Evolutionary conservation across 2,113 vertebrate species (phyloP).

Genomic region (Tragelaphus strepsiceros): DNA sequence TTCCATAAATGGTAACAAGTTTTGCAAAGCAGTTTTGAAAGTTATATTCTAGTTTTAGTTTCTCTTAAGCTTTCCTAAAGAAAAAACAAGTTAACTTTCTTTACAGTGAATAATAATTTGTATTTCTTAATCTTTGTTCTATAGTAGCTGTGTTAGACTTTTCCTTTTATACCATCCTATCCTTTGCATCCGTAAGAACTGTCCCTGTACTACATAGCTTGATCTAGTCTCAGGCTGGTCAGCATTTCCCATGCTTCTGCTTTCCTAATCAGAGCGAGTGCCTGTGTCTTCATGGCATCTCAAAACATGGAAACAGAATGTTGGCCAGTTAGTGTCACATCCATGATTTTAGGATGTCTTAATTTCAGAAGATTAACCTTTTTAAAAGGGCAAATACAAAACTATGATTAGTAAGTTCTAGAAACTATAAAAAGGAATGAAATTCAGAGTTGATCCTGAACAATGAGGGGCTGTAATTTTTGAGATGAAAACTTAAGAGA

Average conservation of each 20-base stretch:
- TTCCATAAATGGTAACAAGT: background rate
- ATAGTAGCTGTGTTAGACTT: background rate
- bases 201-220: background rate
- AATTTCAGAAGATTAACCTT: background rate
- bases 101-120: slow-evolving; percentile 8
- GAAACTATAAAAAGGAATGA: slow-evolving; percentile 10
- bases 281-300: background rate
- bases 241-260: background rate
- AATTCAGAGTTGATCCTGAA: background rate
- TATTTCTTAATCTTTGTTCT: background rate
- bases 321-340: background rate
- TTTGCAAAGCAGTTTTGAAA: slow-evolving; percentile 1
- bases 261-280: background rate
- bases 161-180: background rate
- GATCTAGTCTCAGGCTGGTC: background rate
- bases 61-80: slow-evolving; percentile 12
- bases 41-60: slow-evolving; percentile 27
- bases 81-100: background rate
- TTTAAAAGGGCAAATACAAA: slow-evolving; percentile 15
- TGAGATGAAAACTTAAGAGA: slow-evolving; percentile 9
- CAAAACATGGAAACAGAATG: background rate
- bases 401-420: background rate
- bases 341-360: slow-evolving; percentile 34
- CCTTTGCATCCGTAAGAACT: background rate
- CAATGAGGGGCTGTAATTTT: background rate